Percentiles rank a stretch among this genome's conserved stretches.
These are phyloP conservation scores for Callyntrura sp. DNA, from an alignment of 2,888 invertebrate species.

Conservation along the genomic window DNA sequence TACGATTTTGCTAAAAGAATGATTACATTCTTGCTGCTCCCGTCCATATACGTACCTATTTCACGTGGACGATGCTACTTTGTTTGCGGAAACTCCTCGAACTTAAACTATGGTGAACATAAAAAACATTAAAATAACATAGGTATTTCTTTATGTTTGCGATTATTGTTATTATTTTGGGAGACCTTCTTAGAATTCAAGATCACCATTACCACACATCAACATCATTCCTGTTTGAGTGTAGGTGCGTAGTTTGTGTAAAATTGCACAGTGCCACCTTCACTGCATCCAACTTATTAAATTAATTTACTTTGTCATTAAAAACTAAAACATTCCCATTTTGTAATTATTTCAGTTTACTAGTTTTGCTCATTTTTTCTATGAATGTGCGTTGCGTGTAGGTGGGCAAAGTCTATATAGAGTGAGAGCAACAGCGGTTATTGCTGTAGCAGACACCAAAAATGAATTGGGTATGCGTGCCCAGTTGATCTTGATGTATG, in stretches of 20 bases:
- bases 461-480: constrained; percentile 17
- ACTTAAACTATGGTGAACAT: neutral
- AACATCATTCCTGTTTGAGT: no score
- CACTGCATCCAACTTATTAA: neutral
- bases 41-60: no score
- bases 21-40: no score
- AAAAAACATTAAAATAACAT: neutral
- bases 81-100: neutral
- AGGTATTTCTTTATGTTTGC: constrained; percentile 31
- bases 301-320: constrained; percentile 29
- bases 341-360: neutral
- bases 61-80: constrained; percentile 4
- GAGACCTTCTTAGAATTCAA: constrained; percentile 71
- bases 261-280: no score
- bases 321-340: neutral
- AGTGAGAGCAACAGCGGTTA: neutral
- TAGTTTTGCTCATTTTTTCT: no score
- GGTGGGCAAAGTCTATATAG: neutral
- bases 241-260: no score
- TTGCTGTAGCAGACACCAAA: no score
- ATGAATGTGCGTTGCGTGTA: no score
- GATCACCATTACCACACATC: constrained; percentile 52
- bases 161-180: constrained; percentile 37
- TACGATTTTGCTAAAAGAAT: constrained; percentile 10
- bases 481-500: constrained; percentile 8